Evolutionary conservation across 2,888 invertebrate genomes (phyloP), one percentile per base, ranked within the genome.

Genomic region (Rhingia campestris): DNA sequence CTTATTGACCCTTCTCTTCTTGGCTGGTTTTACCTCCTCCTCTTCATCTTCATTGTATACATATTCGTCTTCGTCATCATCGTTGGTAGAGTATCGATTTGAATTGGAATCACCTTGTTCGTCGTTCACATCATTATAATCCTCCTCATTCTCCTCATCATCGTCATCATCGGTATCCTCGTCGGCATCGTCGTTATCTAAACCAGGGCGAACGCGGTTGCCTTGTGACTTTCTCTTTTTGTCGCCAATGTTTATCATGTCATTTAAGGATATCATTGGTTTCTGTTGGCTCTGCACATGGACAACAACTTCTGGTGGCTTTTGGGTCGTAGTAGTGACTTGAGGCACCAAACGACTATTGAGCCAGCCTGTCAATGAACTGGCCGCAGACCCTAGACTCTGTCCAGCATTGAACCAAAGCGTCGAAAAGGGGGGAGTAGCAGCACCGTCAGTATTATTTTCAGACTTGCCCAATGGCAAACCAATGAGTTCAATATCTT

Each of bases 361-460:
- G 32, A 90, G 86, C 90, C 91, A 90, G 6, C 89, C 89, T 3
- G 89, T 88, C 0, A 90, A 88, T 3, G 90, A 89, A 9, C 89
- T 90, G 0, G 90, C 90, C 39, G 77, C 73, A 2, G 90, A 88
- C 9, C 89, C 88, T 9, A 90, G 59, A 7, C 88, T 87, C 80
- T 89, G 90, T 7, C 88, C 89, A 4, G 90, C 86, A 84, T 88
- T 89, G 75, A 89, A 89, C 82, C 89, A 88, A 4, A 90, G 67
- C 41, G 79, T 82, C 2, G 73, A 73, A 14, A 79, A 72, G 3
- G 72, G 79, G 4, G 73, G 69, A 0, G n/a, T 32, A 5, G 69
- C 30, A 1, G 69, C 37, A 1, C 35, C 0, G 3, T 67, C 63
- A 0, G 66, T 12, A 35, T 6, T 66, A 9, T 63, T 56, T 4